Percentiles rank a stretch among this genome's conserved stretches.
Evolutionary conservation across 2,797 vertebrate genomes (phyloP).

Genomic region (Paguma larvata): DNA sequence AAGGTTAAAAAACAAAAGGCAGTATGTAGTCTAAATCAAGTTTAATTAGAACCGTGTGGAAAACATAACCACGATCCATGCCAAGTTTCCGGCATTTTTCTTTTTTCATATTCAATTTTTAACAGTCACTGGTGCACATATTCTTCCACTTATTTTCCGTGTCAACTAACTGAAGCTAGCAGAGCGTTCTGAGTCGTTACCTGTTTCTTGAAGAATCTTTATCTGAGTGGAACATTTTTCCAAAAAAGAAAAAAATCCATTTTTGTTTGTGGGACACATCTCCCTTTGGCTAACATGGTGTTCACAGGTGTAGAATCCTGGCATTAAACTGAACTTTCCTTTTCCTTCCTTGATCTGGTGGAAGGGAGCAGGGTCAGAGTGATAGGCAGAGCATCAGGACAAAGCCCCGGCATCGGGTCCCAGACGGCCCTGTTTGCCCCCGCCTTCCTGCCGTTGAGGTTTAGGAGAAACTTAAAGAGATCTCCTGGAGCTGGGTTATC

Average conservation of each 20-base stretch:
- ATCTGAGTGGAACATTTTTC: not conserved
- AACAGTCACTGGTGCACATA: conserved; percentile 31
- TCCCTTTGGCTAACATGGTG: conserved; percentile 17
- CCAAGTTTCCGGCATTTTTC: conserved; percentile 62
- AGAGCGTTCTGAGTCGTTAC: not conserved
- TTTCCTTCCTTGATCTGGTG: not conserved
- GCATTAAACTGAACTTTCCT: not conserved
- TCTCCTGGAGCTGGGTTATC: not conserved
- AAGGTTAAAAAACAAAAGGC: conserved; percentile 47
- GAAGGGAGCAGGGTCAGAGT: not conserved
- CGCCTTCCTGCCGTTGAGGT: not conserved
- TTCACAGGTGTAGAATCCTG: not conserved
- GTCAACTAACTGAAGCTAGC: conserved; percentile 36
- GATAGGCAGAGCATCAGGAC: not conserved
- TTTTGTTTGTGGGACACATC: not conserved
- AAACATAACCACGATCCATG: conserved; percentile 63
- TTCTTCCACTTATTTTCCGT: conserved; percentile 58
- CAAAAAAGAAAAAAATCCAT: not conserved
- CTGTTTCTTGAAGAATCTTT: conserved; percentile 34
- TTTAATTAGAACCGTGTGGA: conserved; percentile 71
- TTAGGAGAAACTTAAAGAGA: not conserved
- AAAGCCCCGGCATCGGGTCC: not conserved
- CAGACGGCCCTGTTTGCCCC: not conserved
- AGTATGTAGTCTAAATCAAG: conserved; percentile 64
- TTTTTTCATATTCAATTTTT: conserved; percentile 65